A percentile compares a stretch with the other conserved stretches of the same genome.
These are phyloP conservation scores for Tenthredo livida DNA, from an alignment of 2,888 invertebrate species.

Conservation along the genomic window DNA sequence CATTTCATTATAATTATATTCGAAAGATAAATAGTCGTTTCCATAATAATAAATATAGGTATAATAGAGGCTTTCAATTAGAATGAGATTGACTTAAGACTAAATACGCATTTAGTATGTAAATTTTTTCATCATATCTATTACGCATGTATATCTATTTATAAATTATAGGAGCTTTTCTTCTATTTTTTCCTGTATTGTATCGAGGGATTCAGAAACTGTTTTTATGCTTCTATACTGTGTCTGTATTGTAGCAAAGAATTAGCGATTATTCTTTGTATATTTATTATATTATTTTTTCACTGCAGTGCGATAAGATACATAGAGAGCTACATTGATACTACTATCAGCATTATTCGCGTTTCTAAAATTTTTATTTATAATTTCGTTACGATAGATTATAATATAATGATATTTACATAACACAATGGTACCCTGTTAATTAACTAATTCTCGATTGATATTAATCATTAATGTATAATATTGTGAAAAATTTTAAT, in stretches of 20 bases:
- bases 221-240: background rate
- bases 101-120: background rate
- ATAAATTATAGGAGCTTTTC: background rate
- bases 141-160: background rate
- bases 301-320: background rate
- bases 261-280: background rate
- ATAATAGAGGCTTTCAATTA: constrained; percentile 3
- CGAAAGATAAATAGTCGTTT: background rate
- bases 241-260: background rate
- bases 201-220: background rate
- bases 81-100: constrained; percentile 14
- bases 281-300: background rate
- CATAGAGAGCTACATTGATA: background rate
- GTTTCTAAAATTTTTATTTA: background rate
- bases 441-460: background rate
- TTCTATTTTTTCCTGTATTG: background rate
- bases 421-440: constrained; percentile 33
- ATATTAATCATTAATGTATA: background rate
- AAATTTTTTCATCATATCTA: background rate
- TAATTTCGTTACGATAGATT: background rate
- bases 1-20: background rate
- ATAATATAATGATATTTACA: constrained; percentile 30
- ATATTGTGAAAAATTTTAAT: background rate
- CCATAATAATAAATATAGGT: background rate
- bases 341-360: background rate